Base-by-base conservation (phyloP, 2,888 invertebrate species). In the Stenolophus ochropezus region DNA sequence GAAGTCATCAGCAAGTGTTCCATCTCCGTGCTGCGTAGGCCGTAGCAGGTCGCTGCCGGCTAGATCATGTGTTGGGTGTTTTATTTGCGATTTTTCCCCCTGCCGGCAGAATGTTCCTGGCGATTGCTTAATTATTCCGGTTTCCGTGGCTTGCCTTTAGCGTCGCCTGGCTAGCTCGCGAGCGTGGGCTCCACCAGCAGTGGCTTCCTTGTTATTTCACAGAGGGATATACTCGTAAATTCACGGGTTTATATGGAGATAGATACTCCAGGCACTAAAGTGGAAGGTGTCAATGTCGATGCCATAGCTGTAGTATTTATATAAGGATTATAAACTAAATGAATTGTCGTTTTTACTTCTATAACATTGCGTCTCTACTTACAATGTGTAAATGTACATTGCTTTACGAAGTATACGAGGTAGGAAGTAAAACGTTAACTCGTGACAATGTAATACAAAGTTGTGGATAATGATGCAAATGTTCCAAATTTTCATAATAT, bases 91-190 rank as follows among this genome's bases (percentile, higher is more conserved):
- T 74, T 74, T 74, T 74, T 74, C 74, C 11, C 23, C 6, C 73
- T 14, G 14, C 5, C 53, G 75, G 76, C 76, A 58, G 25, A 58
- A 76, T 58, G 76, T 76, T 53, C 76, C 76, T 76, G 76, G 25
- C 78, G 79, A 79, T 79, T 79, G 79, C 79, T 79, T 79, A 79
- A 79, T 79, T 79, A 79, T 79, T 79, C 79, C 79, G 79, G 79
- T 79, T 79, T 69, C 51, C 79, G 69, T 51, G 53, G 69, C 69
- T 79, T 69, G 25, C 79, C 73, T 49, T 73, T 73, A 20, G 49
- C 73, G 49, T 23, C 14, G 11, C n/a, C 23, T 20, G 42, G 23
- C 21, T 18, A 49, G 49, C 73, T 21, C 73, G 20, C 21, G n/a
- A 49, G 73, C 73, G 73, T 73, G 73, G 73, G 73, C 8, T 33